Conservation (phyloP, 2,113 vertebrate species). For the Barbus barbus region DNA sequence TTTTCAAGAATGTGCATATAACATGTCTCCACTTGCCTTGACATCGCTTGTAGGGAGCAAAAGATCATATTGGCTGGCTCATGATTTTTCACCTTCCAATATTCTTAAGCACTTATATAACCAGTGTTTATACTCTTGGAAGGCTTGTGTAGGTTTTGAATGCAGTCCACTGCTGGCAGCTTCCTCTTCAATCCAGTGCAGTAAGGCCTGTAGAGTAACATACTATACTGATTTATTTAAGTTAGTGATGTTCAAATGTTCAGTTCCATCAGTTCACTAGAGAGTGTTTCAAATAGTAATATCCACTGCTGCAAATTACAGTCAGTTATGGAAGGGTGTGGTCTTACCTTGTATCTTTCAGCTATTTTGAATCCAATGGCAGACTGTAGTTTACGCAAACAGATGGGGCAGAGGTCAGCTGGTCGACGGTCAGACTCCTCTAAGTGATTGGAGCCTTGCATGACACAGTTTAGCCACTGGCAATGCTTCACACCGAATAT, state of each 20-base stretch:
- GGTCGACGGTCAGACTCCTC: constrained; percentile 71
- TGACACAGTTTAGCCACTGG: constrained; percentile 77
- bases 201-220: constrained; percentile 65
- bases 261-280: too few species aligned
- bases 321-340: background rate
- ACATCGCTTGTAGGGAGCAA: background rate
- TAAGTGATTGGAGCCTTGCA: constrained; percentile 81
- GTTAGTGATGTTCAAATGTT: too few species aligned
- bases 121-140: constrained; percentile 71
- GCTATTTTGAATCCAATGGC: constrained; percentile 64
- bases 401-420: constrained; percentile 74
- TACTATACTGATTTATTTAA: too few species aligned
- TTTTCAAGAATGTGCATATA: background rate
- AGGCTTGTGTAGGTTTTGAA: constrained; percentile 69
- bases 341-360: constrained; percentile 57
- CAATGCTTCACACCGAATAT: constrained; percentile 75
- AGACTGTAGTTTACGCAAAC: constrained; percentile 71
- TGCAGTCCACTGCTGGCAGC: background rate
- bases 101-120: constrained; percentile 62
- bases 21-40: background rate
- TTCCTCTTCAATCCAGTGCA: constrained; percentile 71
- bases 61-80: background rate
- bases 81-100: constrained; percentile 58
- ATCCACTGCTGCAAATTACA: background rate
- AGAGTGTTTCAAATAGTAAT: too few species aligned